Evolutionary conservation across 2,113 vertebrate genomes (phyloP).

Genomic region (Seriola quinqueradiata): DNA sequence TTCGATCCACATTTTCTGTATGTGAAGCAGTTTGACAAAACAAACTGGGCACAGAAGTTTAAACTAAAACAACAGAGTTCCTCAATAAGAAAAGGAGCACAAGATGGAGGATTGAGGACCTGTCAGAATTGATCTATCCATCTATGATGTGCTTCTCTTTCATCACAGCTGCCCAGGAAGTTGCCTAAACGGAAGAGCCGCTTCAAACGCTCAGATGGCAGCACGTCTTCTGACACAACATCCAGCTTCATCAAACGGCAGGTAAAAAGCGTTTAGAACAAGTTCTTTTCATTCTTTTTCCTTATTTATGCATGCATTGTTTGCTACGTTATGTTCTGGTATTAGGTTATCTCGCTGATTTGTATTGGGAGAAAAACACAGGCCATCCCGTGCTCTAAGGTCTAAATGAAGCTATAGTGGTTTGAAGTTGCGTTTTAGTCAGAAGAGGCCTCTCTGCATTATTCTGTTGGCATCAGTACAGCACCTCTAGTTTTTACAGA

Average conservation of each 20-base stretch:
- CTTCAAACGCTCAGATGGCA: constrained; percentile 90
- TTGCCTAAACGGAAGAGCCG: constrained; percentile 88
- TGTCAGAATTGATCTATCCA: background rate
- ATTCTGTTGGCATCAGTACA: background rate
- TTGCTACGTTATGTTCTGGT: background rate
- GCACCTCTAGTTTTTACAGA: background rate
- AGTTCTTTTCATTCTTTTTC: background rate
- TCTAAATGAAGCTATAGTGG: constrained; percentile 1
- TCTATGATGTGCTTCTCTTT: constrained; percentile 27
- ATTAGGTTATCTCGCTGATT: background rate
- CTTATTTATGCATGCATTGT: background rate
- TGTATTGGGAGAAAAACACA: constrained; percentile 30
- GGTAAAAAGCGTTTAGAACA: constrained; percentile 63
- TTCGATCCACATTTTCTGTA: too few relatives aligned
- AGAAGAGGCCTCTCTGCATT: background rate
- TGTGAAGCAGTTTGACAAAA: too few relatives aligned
- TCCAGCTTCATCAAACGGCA: constrained; percentile 89
- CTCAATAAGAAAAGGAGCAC: too few relatives aligned
- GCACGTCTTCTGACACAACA: constrained; percentile 89
- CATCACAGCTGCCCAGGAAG: constrained; percentile 85
- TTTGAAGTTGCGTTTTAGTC: constrained; percentile 3
- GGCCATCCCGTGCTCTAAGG: constrained; percentile 21
- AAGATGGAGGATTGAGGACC: too few relatives aligned
- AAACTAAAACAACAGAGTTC: too few relatives aligned
- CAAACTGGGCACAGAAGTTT: too few relatives aligned